phyloP scores from a whole-genome alignment of 2,113 vertebrate genomes.

The Atrichornis clamosus region DNA sequence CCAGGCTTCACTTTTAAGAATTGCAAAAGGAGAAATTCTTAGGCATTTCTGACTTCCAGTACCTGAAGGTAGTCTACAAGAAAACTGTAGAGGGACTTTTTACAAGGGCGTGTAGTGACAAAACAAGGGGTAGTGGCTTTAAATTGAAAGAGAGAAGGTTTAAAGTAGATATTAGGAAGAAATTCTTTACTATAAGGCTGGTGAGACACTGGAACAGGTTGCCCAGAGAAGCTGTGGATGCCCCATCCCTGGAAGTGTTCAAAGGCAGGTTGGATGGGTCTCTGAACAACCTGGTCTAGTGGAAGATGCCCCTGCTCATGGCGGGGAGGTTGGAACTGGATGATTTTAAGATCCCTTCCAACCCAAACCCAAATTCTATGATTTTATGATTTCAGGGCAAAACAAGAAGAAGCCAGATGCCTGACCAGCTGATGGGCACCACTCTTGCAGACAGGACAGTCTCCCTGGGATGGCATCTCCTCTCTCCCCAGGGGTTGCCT shows the following conservation, averaged over 20 bases:
- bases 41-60: neutral
- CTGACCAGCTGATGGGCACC: neutral
- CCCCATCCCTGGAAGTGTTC: neutral
- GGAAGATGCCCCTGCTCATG: accelerated
- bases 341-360: neutral
- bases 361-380: neutral
- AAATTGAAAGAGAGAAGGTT: neutral
- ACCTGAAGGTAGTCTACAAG: neutral
- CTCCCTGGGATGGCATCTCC: neutral
- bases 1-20: neutral
- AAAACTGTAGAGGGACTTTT: neutral
- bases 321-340: neutral
- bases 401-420: neutral
- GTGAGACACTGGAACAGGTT: neutral
- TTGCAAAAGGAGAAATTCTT: neutral
- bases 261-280: neutral
- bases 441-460: neutral
- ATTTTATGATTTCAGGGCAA: neutral
- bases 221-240: neutral
- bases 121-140: neutral
- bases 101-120: accelerated
- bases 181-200: neutral
- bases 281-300: neutral
- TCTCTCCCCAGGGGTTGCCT: neutral
- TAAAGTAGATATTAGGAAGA: neutral